Evolutionary conservation across 1,140 invertebrate genomes (phyloP), one percentile per base, ranked within the genome.

Genomic region (Drosophila pruinosa): DNA sequence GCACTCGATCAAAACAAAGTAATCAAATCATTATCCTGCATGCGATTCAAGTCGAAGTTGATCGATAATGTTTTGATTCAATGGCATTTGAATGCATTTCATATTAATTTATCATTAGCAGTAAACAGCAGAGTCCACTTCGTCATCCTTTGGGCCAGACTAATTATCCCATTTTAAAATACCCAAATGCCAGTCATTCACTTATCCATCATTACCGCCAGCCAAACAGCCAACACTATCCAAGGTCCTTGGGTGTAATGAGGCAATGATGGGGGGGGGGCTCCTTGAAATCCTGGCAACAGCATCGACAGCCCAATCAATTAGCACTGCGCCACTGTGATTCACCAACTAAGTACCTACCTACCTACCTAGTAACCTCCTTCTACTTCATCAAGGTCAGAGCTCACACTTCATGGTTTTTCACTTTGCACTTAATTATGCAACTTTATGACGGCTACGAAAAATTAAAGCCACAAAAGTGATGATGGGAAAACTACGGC

Each of bases 371-470:
- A 1, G 2, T 22, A 8, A 4, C 39, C 12, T 5, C 19, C 10
- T 41, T 2, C 22, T 6, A n/a, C 14, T 36, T 24, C 7, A n/a
- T 36, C 38, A 43, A 26, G 64, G 34, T 43, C 36, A 54, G 4
- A 31, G 59, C 28, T 56, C 39, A 62, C 47, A 50, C 36, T 31
- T 21, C 22, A 45, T 48, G 43, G 47, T 68, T 61, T 48, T 57
- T 6, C 57, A 21, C 36, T 47, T 53, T 41, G 68, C 68, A 48
- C 61, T 65, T 58, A 65, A 58, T 71, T 71, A 71, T 65, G 43
- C 61, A 48, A 43, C 43, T 64, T 64, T 50, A 62, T 62, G 53
- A 48, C 22, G 58, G 0, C 1, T 8, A 22, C 10, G 12, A 50
- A 43, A 58, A 22, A 17, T 6, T 7, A 48, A 53, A 41, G 28